Percentiles rank a stretch among this genome's conserved stretches.
These are phyloP conservation scores for Columba janthina DNA, from an alignment of 2,113 vertebrate genomes.

Conservation along the genomic window DNA sequence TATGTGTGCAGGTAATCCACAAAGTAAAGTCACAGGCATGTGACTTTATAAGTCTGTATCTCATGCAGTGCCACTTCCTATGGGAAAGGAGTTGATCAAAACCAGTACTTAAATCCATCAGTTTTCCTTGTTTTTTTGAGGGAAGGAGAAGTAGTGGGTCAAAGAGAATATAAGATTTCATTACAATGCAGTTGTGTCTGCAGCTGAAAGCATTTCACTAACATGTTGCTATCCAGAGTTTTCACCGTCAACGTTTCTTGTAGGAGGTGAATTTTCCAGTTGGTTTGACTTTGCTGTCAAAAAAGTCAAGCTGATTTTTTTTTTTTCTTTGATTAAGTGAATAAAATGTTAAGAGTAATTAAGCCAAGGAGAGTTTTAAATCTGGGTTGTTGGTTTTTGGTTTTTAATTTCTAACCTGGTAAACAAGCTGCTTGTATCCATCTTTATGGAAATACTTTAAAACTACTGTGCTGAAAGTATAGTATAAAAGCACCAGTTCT, in stretches of 20 bases:
- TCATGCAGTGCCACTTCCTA: neutral
- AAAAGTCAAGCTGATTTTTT: constrained; percentile 60
- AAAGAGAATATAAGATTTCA: neutral
- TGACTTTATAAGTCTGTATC: neutral
- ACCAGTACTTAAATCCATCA: neutral
- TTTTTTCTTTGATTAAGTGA: constrained; percentile 51
- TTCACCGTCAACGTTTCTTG: constrained; percentile 45
- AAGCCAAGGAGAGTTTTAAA: constrained; percentile 48
- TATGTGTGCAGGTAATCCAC: neutral
- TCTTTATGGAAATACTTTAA: constrained; percentile 12
- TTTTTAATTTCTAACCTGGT: neutral
- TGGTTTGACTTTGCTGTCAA: constrained; percentile 68
- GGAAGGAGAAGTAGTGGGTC: neutral
- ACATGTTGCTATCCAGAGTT: constrained; percentile 17
- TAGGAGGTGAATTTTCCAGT: constrained; percentile 71
- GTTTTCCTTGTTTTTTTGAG: neutral
- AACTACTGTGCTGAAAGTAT: neutral
- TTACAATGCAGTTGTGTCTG: constrained; percentile 7
- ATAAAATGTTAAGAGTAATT: constrained; percentile 63
- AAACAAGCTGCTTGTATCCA: constrained; percentile 37
- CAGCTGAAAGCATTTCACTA: constrained; percentile 39
- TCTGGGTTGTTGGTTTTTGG: neutral
- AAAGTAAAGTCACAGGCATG: neutral
- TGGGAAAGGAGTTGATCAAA: neutral
- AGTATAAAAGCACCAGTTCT: constrained; percentile 42